These are phyloP conservation scores for Brachionus calyciflorus DNA, from an alignment of 1,140 invertebrate genomes.

Conservation along the genomic window DNA sequence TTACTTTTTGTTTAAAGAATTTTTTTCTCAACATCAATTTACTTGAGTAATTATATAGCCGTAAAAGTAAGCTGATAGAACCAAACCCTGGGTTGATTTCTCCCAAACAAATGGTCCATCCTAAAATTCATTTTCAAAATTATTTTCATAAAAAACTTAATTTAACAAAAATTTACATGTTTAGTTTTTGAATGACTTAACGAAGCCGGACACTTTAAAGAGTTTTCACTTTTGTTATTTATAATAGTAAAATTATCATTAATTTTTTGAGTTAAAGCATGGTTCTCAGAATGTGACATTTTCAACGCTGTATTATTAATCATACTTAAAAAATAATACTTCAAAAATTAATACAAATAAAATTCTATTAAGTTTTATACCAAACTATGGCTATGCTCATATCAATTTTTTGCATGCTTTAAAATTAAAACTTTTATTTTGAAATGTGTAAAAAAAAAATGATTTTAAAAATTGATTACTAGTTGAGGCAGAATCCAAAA, in stretches of 20 bases:
- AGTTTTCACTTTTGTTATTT: too few species aligned
- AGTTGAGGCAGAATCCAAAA: constrained; percentile 22
- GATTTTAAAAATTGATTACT: background rate
- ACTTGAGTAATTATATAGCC: constrained; percentile 44
- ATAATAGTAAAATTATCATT: too few species aligned
- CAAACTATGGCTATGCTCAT: constrained; percentile 36
- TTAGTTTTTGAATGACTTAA: background rate
- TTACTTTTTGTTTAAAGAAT: constrained; percentile 52
- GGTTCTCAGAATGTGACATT: background rate
- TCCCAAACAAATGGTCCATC: constrained; percentile 51
- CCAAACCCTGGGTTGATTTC: constrained; percentile 56
- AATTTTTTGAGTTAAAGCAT: too few species aligned
- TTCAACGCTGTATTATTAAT: constrained; percentile 23
- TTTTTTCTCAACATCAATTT: constrained; percentile 51
- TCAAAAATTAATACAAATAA: background rate
- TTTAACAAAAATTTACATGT: background rate
- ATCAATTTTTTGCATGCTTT: constrained; percentile 39
- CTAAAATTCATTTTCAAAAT: background rate
- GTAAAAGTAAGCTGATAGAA: constrained; percentile 52
- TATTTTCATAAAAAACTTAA: background rate
- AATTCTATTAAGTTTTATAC: background rate
- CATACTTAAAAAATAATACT: background rate
- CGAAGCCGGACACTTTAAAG: background rate
- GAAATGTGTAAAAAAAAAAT: background rate
- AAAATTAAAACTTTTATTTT: background rate